Percentiles rank a stretch among this genome's conserved stretches.
These are phyloP conservation scores for Chelonoidis abingdonii DNA, from an alignment of 2,113 vertebrate species.

Conservation along the genomic window DNA sequence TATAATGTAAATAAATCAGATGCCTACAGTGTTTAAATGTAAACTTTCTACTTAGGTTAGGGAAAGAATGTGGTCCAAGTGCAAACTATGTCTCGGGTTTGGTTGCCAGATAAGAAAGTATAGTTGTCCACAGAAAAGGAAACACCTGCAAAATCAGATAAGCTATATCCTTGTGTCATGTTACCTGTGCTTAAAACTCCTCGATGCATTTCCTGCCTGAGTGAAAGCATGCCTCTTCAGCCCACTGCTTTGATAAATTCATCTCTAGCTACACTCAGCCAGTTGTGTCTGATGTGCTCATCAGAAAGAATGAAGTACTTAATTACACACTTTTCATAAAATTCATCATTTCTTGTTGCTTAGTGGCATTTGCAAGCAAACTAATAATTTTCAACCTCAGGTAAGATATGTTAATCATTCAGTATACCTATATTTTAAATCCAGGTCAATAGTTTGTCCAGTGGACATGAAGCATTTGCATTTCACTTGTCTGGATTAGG, in stretches of 20 bases:
- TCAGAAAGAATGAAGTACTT: neutral
- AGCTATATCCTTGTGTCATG: neutral
- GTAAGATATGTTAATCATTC: neutral
- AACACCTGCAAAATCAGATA: neutral
- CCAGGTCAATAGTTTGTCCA: neutral
- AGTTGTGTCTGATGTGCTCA: neutral
- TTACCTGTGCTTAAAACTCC: neutral
- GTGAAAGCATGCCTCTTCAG: neutral
- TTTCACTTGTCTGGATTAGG: neutral
- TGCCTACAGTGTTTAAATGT: neutral
- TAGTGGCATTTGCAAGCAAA: neutral
- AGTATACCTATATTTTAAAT: neutral
- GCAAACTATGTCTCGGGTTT: neutral
- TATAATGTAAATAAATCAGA: neutral
- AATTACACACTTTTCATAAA: neutral
- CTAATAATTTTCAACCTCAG: neutral
- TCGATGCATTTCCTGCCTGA: neutral
- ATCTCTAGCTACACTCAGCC: rapidly evolving
- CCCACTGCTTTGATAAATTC: neutral
- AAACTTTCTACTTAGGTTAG: neutral
- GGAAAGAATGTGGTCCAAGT: neutral
- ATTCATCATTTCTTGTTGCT: neutral
- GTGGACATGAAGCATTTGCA: neutral
- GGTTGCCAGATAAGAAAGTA: neutral
- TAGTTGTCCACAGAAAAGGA: neutral